A percentile compares a stretch with the other conserved stretches of the same genome.
Conservation (phyloP, 2,797 vertebrate species). For the Pseudomugil tenellus region DNA sequence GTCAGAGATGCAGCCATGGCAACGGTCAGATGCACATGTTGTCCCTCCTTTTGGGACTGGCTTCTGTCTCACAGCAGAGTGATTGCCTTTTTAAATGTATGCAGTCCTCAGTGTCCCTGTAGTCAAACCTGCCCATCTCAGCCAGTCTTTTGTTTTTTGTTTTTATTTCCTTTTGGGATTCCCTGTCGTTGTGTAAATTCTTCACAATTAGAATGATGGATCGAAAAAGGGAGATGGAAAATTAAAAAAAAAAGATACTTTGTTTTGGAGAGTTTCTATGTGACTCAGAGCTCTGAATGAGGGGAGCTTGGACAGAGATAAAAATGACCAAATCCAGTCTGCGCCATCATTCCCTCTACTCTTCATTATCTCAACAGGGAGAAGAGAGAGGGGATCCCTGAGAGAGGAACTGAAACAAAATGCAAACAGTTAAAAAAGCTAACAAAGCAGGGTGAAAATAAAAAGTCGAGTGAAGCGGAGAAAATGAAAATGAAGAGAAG, state of each 20-base stretch:
- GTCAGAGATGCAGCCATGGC: neutral
- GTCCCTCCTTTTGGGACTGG: too few relatives aligned
- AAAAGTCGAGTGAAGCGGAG: slow-evolving; percentile 74
- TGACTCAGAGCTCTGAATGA: slow-evolving; percentile 90
- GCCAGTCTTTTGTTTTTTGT: slow-evolving; percentile 9
- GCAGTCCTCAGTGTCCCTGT: slow-evolving; percentile 31
- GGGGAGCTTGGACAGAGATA: too few relatives aligned
- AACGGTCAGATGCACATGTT: too few relatives aligned
- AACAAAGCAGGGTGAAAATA: slow-evolving; percentile 79
- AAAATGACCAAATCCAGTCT: slow-evolving; percentile 52
- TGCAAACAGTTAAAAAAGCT: slow-evolving; percentile 74
- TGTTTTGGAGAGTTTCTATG: slow-evolving; percentile 90
- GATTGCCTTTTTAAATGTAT: slow-evolving; percentile 34
- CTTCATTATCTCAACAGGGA: slow-evolving; percentile 42
- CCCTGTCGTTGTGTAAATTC: slow-evolving; percentile 66
- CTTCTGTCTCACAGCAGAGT: slow-evolving; percentile 19
- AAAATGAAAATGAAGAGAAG: slow-evolving; percentile 26
- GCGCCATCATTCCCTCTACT: slow-evolving; percentile 39
- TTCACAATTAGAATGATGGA: slow-evolving; percentile 61
- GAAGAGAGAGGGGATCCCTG: slow-evolving; percentile 77
- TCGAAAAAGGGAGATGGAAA: slow-evolving; percentile 57
- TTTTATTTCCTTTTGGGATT: slow-evolving; percentile 53
- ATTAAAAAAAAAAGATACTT: slow-evolving; percentile 66
- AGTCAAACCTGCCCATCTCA: slow-evolving; percentile 16
- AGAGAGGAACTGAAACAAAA: slow-evolving; percentile 75